Percentiles rank a stretch among this genome's conserved stretches.
phyloP scores from a whole-genome alignment of 2,113 vertebrate genomes.

The Rhegmatorhina hoffmannsi region DNA sequence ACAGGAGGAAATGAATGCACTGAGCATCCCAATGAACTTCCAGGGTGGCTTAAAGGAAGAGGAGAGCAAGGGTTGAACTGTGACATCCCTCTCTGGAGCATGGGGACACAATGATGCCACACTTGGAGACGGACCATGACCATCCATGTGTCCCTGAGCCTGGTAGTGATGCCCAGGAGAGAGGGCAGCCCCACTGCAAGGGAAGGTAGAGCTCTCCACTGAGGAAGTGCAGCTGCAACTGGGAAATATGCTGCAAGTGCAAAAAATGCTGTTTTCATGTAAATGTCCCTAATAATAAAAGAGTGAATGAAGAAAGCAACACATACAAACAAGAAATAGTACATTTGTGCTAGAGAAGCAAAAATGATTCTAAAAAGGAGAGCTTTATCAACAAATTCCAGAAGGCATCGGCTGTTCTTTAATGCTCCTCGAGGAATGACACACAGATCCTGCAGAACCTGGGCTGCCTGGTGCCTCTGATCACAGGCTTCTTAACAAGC shows the following conservation, averaged over 20 bases:
- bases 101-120: not conserved
- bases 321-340: constrained; percentile 5
- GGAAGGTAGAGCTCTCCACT: not conserved
- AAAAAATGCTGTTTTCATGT: constrained; percentile 29
- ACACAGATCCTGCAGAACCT: not conserved
- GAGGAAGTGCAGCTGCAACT: not conserved
- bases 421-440: not conserved
- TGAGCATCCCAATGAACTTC: not conserved
- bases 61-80: not conserved
- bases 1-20: fast-evolving
- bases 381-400: constrained; percentile 57
- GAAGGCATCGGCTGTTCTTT: constrained; percentile 6
- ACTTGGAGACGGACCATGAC: fast-evolving
- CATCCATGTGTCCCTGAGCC: fast-evolving
- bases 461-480: constrained; percentile 21
- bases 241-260: constrained; percentile 16
- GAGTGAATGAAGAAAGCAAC: constrained; percentile 25
- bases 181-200: not conserved
- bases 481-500: not conserved
- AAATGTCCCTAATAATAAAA: constrained; percentile 18
- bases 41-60: not conserved
- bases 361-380: constrained; percentile 34
- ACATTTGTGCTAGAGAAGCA: constrained; percentile 50
- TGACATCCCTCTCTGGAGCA: not conserved
- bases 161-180: not conserved